Conservation (phyloP, 92 coral and sea anemone genomes). For the Palythoa grandiflora region DNA sequence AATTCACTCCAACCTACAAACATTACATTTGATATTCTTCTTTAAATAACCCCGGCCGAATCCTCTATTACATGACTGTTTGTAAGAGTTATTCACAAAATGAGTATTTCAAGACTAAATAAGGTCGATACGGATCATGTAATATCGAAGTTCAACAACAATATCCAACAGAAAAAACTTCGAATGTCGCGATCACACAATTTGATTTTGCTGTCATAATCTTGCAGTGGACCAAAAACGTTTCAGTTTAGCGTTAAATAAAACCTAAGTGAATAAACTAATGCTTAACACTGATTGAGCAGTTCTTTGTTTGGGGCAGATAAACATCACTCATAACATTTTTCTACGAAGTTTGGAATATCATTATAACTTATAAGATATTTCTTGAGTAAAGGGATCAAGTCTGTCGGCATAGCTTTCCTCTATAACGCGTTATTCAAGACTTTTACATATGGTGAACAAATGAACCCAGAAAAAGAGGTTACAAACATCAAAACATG, state of each 20-base stretch:
- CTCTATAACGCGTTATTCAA: background rate
- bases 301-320: background rate
- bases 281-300: background rate
- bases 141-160: background rate
- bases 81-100: background rate
- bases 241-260: background rate
- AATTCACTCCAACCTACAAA: background rate
- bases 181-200: slow-evolving; percentile 1
- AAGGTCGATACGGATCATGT: slow-evolving; percentile 27
- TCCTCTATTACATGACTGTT: background rate
- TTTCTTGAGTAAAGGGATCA: background rate
- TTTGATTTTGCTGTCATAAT: slow-evolving; percentile 1
- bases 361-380: background rate
- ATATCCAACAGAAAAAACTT: slow-evolving; percentile 2
- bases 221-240: background rate
- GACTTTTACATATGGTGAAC: background rate
- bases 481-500: background rate
- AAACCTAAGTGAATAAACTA: background rate
- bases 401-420: slow-evolving; percentile 7
- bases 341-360: slow-evolving; percentile 16
- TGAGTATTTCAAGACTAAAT: background rate
- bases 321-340: slow-evolving; percentile 17
- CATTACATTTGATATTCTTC: background rate
- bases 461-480: background rate
- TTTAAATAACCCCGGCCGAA: background rate